Conservation (phyloP, 2,113 vertebrate species). For the Cariama cristata region DNA sequence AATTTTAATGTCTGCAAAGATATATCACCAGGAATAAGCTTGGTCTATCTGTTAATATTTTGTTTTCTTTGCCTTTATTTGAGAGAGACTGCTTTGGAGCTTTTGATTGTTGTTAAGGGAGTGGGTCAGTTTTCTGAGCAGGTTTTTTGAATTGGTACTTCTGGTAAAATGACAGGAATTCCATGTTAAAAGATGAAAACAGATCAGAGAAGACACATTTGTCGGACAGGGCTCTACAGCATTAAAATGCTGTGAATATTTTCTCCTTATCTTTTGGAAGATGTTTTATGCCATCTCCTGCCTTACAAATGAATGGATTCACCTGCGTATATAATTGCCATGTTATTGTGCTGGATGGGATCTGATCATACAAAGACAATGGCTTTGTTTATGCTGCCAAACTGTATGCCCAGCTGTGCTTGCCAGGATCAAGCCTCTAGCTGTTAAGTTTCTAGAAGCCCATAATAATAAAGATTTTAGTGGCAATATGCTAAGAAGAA, state of each 20-base stretch:
- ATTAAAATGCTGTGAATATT: slow-evolving; percentile 42
- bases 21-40: not conserved
- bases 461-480: slow-evolving; percentile 50
- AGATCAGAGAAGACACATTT: slow-evolving; percentile 24
- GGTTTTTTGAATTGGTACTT: not conserved
- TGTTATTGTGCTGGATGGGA: slow-evolving; percentile 16
- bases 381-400: slow-evolving; percentile 48
- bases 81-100: not conserved
- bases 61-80: not conserved
- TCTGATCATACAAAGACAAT: slow-evolving; percentile 34
- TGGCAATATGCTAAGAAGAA: slow-evolving; percentile 29
- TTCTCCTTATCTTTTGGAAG: slow-evolving; percentile 19
- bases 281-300: slow-evolving; percentile 18
- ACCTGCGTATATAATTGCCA: slow-evolving; percentile 35
- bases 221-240: not conserved
- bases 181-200: slow-evolving; percentile 20
- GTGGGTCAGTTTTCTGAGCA: slow-evolving; percentile 14
- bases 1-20: not conserved
- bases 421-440: slow-evolving; percentile 24
- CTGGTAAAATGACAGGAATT: not conserved
- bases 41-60: not conserved
- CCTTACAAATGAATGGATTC: slow-evolving; percentile 16
- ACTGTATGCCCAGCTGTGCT: slow-evolving; percentile 37
- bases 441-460: slow-evolving; percentile 30
- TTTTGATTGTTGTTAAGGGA: not conserved